Conservation (phyloP, 2,797 vertebrate genomes). For the Lithobates pipiens region DNA sequence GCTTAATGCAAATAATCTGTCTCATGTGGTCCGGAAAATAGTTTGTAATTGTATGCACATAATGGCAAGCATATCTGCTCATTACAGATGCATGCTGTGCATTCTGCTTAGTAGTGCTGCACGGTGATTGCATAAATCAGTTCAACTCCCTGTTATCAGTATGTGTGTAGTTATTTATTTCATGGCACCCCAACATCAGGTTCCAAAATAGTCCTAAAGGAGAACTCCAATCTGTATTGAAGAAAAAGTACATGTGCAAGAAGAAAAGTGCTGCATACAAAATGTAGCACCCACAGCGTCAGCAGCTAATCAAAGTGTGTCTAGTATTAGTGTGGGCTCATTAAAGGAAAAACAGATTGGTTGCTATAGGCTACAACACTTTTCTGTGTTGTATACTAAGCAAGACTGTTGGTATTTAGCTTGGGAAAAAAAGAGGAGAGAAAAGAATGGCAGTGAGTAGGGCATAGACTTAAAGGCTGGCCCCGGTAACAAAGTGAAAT, state of each 20-base stretch:
- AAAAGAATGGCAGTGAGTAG: neutral
- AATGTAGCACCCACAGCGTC: neutral
- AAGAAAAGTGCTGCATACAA: neutral
- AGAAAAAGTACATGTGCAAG: neutral
- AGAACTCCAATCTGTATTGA: neutral
- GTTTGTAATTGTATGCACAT: neutral
- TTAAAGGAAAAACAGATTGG: neutral
- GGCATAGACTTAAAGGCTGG: no score
- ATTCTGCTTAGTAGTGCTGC: neutral
- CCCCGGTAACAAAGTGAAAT: no score
- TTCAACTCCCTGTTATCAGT: neutral
- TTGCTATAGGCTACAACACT: neutral
- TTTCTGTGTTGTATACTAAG: neutral
- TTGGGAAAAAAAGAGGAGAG: no score
- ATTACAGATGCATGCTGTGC: neutral
- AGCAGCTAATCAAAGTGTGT: neutral
- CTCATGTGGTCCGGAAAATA: slow-evolving; percentile 67
- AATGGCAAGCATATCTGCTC: neutral
- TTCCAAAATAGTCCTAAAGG: neutral
- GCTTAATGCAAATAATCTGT: slow-evolving; percentile 7
- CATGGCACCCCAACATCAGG: neutral
- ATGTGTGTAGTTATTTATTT: no score
- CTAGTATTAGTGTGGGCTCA: no score
- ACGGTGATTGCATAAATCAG: neutral
- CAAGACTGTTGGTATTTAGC: no score